phyloP scores from a whole-genome alignment of 2,797 vertebrate genomes.

The Babyrousa celebensis region DNA sequence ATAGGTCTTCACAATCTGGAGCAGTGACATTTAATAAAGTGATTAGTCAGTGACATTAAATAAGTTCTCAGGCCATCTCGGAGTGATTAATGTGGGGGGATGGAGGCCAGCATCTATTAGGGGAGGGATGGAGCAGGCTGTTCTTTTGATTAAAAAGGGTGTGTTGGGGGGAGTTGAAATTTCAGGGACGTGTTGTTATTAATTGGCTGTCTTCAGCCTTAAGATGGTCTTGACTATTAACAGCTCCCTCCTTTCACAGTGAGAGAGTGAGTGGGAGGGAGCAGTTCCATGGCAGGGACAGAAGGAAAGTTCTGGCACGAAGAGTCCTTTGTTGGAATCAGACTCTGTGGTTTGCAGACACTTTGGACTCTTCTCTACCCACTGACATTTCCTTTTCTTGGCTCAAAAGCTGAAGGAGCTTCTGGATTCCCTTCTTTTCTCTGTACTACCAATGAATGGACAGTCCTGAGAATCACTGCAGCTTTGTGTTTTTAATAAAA shows the following conservation, averaged over 20 bases:
- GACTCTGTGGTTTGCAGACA: background rate
- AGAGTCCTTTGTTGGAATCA: background rate
- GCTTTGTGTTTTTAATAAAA: background rate
- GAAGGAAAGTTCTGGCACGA: background rate
- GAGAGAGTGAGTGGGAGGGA: background rate
- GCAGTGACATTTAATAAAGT: slow-evolving; percentile 84
- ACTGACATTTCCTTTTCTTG: background rate
- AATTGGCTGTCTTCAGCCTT: slow-evolving; percentile 58
- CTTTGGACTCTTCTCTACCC: background rate
- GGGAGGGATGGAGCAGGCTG: background rate
- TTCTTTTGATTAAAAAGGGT: slow-evolving; percentile 78
- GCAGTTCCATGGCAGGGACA: background rate
- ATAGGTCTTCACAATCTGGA: slow-evolving; percentile 50
- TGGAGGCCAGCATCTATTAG: slow-evolving; percentile 47
- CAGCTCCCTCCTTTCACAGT: background rate
- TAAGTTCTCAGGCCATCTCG: slow-evolving; percentile 71
- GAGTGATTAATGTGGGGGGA: slow-evolving; percentile 66
- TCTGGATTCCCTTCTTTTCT: slow-evolving; percentile 18
- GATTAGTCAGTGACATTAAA: slow-evolving; percentile 84
- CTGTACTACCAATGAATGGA: background rate
- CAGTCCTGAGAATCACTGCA: background rate
- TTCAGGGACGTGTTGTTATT: slow-evolving; percentile 70
- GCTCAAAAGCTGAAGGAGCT: background rate
- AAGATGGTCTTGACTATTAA: slow-evolving; percentile 61
- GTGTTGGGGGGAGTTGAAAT: slow-evolving; percentile 15